Conservation (phyloP, 2,888 invertebrate genomes). For the Meandrusa payeni region DNA sequence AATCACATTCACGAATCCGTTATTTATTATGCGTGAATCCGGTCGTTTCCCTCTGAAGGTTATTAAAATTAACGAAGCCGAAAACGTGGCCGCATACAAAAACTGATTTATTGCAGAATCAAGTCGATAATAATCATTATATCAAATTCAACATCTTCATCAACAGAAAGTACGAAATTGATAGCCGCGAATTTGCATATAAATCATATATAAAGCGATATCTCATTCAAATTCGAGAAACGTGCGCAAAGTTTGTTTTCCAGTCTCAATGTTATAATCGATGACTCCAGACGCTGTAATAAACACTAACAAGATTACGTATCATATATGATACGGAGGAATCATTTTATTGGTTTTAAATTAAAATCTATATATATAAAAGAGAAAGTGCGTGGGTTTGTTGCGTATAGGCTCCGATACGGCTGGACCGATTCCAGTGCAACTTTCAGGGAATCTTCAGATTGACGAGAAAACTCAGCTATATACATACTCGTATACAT, state of each 20-base stretch:
- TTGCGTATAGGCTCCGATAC: too few species aligned
- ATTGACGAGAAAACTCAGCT: too few species aligned
- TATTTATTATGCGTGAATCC: slow-evolving; percentile 25
- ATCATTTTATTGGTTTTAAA: neutral
- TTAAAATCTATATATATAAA: too few species aligned
- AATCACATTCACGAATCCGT: slow-evolving; percentile 16
- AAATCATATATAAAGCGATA: neutral
- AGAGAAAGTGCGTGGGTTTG: too few species aligned
- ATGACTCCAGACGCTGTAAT: neutral
- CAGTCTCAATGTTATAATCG: neutral
- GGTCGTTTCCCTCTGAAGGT: slow-evolving; percentile 18
- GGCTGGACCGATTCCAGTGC: too few species aligned
- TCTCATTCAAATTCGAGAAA: neutral
- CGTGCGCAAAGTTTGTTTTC: neutral
- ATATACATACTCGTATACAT: too few species aligned
- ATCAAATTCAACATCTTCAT: slow-evolving; percentile 13
- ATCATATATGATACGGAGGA: too few species aligned
- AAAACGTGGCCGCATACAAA: slow-evolving; percentile 12
- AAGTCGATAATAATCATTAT: slow-evolving; percentile 2
- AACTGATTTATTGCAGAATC: slow-evolving; percentile 12
- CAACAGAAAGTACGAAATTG: slow-evolving; percentile 3
- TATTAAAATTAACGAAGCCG: slow-evolving; percentile 21
- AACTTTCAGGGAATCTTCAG: too few species aligned
- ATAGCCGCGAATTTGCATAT: slow-evolving; percentile 3
- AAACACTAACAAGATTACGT: neutral